phyloP scores from a whole-genome alignment of 2,888 invertebrate species.

The Callinectes sapidus region DNA sequence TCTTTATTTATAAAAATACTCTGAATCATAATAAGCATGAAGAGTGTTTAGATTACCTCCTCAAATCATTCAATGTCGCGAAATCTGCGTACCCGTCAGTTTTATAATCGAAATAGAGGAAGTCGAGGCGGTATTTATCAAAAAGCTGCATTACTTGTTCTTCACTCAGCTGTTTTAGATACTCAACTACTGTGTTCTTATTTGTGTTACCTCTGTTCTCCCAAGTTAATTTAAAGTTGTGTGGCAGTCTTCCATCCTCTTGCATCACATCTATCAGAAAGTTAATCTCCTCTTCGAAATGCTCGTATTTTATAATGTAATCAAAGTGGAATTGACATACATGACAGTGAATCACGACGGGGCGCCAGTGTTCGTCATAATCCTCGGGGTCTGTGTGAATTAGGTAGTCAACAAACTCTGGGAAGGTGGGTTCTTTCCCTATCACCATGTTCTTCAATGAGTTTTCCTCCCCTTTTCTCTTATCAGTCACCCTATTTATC shows the following conservation, averaged over 20 bases:
- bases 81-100: constrained; percentile 38
- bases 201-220: constrained; percentile 63
- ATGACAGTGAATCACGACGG: constrained; percentile 62
- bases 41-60: neutral
- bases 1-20: constrained; percentile 39
- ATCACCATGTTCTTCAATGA: neutral
- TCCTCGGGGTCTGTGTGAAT: constrained; percentile 43
- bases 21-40: constrained; percentile 39
- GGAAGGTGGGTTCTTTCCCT: constrained; percentile 59
- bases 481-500: neutral
- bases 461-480: neutral
- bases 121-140: constrained; percentile 55
- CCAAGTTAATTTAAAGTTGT: constrained; percentile 41
- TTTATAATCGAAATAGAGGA: constrained; percentile 56
- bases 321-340: constrained; percentile 63
- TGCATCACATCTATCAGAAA: constrained; percentile 50
- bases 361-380: constrained; percentile 70
- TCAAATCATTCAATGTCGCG: neutral
- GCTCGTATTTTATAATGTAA: constrained; percentile 66
- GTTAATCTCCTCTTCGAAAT: constrained; percentile 54
- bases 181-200: neutral
- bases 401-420: constrained; percentile 63
- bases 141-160: constrained; percentile 41
- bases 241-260: constrained; percentile 37
- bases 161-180: constrained; percentile 48